These are phyloP conservation scores for Chrysopilus asiliformis DNA, from an alignment of 2,888 invertebrate species.

Conservation along the genomic window DNA sequence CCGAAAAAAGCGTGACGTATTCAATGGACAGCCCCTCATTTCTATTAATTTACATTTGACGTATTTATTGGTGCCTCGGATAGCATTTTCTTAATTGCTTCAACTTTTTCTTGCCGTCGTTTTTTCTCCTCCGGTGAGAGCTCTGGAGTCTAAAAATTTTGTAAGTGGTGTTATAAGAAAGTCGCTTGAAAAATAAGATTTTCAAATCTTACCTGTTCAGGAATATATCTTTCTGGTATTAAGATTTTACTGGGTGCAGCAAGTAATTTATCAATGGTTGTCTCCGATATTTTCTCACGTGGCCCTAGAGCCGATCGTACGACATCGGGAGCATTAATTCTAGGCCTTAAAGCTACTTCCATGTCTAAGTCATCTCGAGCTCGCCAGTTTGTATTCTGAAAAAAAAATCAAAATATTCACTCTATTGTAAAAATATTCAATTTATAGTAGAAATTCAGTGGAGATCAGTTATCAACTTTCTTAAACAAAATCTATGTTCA, in stretches of 20 bases:
- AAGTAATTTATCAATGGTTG: constrained; percentile 73
- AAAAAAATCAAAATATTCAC: background rate
- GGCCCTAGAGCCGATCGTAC: constrained; percentile 64
- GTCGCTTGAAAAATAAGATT: too few species aligned
- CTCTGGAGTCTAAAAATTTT: constrained; percentile 51
- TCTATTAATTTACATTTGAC: constrained; percentile 26
- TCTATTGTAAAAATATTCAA: background rate
- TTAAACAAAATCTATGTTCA: too few species aligned
- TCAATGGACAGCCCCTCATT: background rate
- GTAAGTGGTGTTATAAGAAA: constrained; percentile 1
- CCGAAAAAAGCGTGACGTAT: too few species aligned
- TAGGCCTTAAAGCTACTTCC: constrained; percentile 65
- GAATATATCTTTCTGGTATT: constrained; percentile 85
- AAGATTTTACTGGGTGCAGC: constrained; percentile 81
- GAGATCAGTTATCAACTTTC: too few species aligned
- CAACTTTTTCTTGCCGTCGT: constrained; percentile 73
- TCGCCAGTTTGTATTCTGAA: constrained; percentile 41
- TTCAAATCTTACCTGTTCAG: constrained; percentile 53
- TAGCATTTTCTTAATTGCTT: constrained; percentile 82
- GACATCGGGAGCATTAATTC: constrained; percentile 71
- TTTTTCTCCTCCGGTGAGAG: constrained; percentile 73
- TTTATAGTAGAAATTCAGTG: too few species aligned
- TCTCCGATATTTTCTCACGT: constrained; percentile 41
- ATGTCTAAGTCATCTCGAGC: constrained; percentile 77
- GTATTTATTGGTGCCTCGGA: constrained; percentile 46